phyloP scores from a whole-genome alignment of 2,888 invertebrate species.

The Cancer borealis region DNA sequence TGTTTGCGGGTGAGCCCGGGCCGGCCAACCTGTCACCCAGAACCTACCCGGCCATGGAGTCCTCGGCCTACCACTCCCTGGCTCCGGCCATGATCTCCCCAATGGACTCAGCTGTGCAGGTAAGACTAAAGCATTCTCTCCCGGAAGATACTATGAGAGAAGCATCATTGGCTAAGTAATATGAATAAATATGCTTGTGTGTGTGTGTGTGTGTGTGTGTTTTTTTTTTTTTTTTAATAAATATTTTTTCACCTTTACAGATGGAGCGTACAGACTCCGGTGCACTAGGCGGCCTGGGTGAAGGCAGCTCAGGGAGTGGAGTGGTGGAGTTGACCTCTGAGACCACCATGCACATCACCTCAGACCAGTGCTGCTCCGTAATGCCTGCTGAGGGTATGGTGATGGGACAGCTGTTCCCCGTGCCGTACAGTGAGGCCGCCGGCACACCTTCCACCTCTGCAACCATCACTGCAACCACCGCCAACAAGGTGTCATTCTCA shows the following conservation, averaged over 20 bases:
- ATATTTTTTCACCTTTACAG: not conserved
- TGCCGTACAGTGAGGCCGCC: conserved; percentile 47
- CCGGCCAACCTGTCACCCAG: conserved; percentile 74
- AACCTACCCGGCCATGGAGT: conserved; percentile 67
- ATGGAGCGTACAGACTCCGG: conserved; percentile 51
- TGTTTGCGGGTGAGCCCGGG: conserved; percentile 76
- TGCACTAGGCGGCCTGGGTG: conserved; percentile 20
- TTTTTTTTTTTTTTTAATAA: not conserved
- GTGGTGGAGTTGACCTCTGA: conserved; percentile 62
- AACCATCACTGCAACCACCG: not conserved
- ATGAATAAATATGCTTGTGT: too few species aligned
- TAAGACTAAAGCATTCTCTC: conserved; percentile 26
- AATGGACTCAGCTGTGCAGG: conserved; percentile 28
- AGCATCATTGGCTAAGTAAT: too few species aligned
- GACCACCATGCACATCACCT: conserved; percentile 70
- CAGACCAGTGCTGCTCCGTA: conserved; percentile 69
- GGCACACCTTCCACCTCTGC: not conserved
- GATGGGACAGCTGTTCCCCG: conserved; percentile 64
- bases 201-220: not conserved
- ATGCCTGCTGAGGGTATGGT: conserved; percentile 64
- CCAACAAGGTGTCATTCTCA: conserved; percentile 28
- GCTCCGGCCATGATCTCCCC: conserved; percentile 70
- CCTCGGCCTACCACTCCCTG: conserved; percentile 63
- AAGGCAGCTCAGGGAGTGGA: conserved; percentile 50
- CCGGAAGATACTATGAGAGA: not conserved